Evolutionary conservation across 2,888 invertebrate genomes (phyloP).

Genomic region (Phanerotoma sp.): DNA sequence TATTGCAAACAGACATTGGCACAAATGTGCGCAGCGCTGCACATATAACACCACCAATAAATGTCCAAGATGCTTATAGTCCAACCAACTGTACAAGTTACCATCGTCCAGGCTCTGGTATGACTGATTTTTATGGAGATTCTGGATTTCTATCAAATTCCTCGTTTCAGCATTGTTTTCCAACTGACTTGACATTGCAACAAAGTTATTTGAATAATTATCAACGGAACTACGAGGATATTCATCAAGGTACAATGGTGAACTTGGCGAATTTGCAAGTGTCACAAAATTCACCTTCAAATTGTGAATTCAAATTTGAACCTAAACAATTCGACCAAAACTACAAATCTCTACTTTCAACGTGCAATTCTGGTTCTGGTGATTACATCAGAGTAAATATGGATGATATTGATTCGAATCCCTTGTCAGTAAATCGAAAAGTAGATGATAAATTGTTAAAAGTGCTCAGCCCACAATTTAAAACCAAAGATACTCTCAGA

Average conservation of each 20-base stretch:
- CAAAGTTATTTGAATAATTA: slow-evolving; percentile 45
- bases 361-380: slow-evolving; percentile 41
- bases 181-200: slow-evolving; percentile 47
- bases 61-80: slow-evolving; percentile 49
- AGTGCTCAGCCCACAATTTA: slow-evolving; percentile 43
- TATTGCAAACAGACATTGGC: slow-evolving; percentile 40
- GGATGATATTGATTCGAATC: slow-evolving; percentile 40
- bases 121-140: slow-evolving; percentile 51
- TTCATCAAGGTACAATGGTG: slow-evolving; percentile 42
- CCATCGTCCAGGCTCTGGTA: slow-evolving; percentile 45
- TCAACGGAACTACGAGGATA: slow-evolving; percentile 44
- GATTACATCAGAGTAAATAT: slow-evolving; percentile 40
- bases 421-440: slow-evolving; percentile 38
- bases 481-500: slow-evolving; percentile 32
- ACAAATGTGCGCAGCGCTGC: slow-evolving; percentile 12
- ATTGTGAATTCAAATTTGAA: slow-evolving; percentile 44
- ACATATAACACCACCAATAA: slow-evolving; percentile 25
- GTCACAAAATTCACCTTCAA: slow-evolving; percentile 35
- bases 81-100: slow-evolving; percentile 39
- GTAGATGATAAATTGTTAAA: slow-evolving; percentile 48
- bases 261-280: slow-evolving; percentile 38
- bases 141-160: slow-evolving; percentile 52
- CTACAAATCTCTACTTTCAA: slow-evolving; percentile 43
- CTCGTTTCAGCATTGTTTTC: slow-evolving; percentile 51
- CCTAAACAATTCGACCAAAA: slow-evolving; percentile 43